Evolutionary conservation across 2,888 invertebrate genomes (phyloP).

Genomic region (Serrognathus titanus): DNA sequence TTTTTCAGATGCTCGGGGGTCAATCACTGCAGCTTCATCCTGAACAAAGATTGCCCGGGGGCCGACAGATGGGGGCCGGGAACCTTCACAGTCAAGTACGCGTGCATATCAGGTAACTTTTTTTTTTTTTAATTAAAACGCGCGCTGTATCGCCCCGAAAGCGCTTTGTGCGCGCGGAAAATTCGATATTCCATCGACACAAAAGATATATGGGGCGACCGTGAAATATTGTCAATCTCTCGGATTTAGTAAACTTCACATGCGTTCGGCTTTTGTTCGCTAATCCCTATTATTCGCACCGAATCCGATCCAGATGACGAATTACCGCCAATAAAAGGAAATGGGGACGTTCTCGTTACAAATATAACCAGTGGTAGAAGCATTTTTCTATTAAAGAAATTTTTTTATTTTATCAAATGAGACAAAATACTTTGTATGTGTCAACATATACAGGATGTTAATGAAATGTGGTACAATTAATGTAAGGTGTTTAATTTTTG

Average conservation of each 20-base stretch:
- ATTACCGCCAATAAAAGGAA: not conserved
- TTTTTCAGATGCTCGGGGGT: constrained; percentile 69
- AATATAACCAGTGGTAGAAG: not conserved
- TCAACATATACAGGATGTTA: not conserved
- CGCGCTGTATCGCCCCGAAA: too few relatives aligned
- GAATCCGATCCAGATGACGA: constrained; percentile 1
- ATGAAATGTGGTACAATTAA: not conserved
- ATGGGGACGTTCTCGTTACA: too few relatives aligned
- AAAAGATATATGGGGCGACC: constrained; percentile 7
- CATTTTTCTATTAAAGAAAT: too few relatives aligned
- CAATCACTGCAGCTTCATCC: constrained; percentile 69
- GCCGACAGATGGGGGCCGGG: constrained; percentile 63
- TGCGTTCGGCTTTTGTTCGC: constrained; percentile 17
- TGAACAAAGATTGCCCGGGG: constrained; percentile 63
- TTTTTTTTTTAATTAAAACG: too few relatives aligned
- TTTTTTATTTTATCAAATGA: too few relatives aligned
- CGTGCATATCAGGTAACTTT: constrained; percentile 67
- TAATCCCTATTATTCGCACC: constrained; percentile 13
- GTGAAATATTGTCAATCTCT: constrained; percentile 29
- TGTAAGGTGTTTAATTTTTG: not conserved
- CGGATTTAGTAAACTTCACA: constrained; percentile 27
- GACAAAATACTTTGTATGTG: too few relatives aligned
- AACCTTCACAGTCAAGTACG: constrained; percentile 65
- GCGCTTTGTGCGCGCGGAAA: too few relatives aligned
- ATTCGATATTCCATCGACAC: not conserved